These are phyloP conservation scores for Hydrocynus forskahlii DNA, from an alignment of 2,797 vertebrate genomes.

Conservation along the genomic window DNA sequence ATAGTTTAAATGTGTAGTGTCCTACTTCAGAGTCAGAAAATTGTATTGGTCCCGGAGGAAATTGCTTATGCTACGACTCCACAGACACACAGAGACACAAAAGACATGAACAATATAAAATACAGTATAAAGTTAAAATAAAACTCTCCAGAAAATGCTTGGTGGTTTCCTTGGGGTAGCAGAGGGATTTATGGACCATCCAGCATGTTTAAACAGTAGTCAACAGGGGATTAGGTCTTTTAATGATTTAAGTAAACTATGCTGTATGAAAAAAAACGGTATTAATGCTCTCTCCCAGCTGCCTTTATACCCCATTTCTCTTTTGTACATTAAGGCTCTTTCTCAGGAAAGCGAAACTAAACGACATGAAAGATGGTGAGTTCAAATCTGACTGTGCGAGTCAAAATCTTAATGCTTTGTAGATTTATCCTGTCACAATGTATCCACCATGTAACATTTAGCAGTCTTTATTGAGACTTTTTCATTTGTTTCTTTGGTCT, in stretches of 20 bases:
- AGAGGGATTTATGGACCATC: slow-evolving; percentile 60
- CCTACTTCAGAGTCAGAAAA: too few species aligned
- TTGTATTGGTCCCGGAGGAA: too few species aligned
- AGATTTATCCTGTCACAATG: neutral
- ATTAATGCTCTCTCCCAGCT: neutral
- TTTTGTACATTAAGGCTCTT: neutral
- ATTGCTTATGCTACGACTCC: too few species aligned
- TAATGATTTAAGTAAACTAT: neutral
- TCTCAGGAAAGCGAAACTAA: neutral
- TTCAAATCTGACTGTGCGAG: neutral
- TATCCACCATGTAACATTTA: neutral
- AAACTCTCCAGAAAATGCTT: neutral
- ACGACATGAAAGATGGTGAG: neutral
- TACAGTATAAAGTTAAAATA: too few species aligned
- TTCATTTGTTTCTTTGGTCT: slow-evolving; percentile 15
- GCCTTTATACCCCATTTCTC: neutral
- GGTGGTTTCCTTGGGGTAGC: slow-evolving; percentile 52
- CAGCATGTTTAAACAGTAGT: neutral
- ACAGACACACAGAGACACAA: too few species aligned
- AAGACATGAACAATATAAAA: too few species aligned
- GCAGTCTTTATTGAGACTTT: neutral
- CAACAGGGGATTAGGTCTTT: neutral
- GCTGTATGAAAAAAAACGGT: neutral
- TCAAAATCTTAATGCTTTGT: neutral
- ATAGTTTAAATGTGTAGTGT: too few species aligned